Evolutionary conservation across 1,140 invertebrate species (phyloP).

Genomic region (Zaprionus lachaisei): DNA sequence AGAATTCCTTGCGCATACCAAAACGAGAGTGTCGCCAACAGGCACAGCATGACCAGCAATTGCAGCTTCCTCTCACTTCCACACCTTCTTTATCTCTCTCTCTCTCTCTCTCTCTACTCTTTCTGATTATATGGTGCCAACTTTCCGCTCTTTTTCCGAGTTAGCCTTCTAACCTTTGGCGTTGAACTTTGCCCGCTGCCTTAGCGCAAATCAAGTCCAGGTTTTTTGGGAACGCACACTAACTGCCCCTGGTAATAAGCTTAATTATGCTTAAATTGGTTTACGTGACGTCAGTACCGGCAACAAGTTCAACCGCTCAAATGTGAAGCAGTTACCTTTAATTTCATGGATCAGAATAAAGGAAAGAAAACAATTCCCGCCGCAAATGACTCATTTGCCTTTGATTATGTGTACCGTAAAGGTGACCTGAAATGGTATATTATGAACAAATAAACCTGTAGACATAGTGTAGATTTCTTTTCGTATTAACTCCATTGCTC

Average conservation of each 20-base stretch:
- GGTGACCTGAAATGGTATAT: slow-evolving; percentile 1
- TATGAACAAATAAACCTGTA: background rate
- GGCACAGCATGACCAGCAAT: slow-evolving; percentile 22
- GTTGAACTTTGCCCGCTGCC: slow-evolving; percentile 44
- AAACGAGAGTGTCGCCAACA: slow-evolving; percentile 65
- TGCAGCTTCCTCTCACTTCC: slow-evolving; percentile 6
- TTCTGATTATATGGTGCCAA: slow-evolving; percentile 15
- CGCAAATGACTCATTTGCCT: slow-evolving; percentile 35
- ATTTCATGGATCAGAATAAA: slow-evolving; percentile 8
- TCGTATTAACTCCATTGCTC: background rate
- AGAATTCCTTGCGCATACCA: slow-evolving; percentile 69
- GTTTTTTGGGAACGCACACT: slow-evolving; percentile 39
- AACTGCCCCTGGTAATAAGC: slow-evolving; percentile 62
- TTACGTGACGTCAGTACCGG: slow-evolving; percentile 53
- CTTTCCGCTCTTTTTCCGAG: slow-evolving; percentile 3
- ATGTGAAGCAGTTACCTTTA: slow-evolving; percentile 33
- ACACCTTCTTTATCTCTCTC: background rate
- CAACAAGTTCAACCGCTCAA: slow-evolving; percentile 47
- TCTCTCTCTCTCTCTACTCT: background rate
- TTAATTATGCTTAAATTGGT: slow-evolving; percentile 66
- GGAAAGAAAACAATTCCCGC: background rate
- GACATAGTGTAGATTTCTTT: too few relatives aligned
- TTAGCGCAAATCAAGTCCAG: slow-evolving; percentile 52
- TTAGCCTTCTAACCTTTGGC: slow-evolving; percentile 36
- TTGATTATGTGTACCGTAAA: background rate